Conservation (phyloP, 2,888 invertebrate genomes). For the Apamea crenata region DNA sequence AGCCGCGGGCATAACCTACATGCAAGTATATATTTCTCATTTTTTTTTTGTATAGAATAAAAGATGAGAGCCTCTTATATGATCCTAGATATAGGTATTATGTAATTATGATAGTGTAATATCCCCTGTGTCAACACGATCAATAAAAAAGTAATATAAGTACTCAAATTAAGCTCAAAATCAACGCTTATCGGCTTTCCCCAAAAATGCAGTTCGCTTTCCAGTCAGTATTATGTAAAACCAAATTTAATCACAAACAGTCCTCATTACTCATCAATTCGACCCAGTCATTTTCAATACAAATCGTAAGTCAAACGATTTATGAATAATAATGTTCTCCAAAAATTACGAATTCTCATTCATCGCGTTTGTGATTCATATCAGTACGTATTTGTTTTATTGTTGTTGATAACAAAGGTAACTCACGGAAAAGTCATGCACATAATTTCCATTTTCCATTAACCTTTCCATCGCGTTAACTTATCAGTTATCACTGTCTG, state of each 20-base stretch:
- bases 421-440: slow-evolving; percentile 12
- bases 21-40: neutral
- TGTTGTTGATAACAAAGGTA: slow-evolving; percentile 47
- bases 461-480: slow-evolving; percentile 24
- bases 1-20: neutral
- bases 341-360: slow-evolving; percentile 29
- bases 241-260: neutral
- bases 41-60: neutral
- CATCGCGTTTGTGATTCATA: slow-evolving; percentile 32
- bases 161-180: neutral
- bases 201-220: neutral
- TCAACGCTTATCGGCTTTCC: neutral
- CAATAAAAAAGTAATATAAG: neutral
- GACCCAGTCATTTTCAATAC: slow-evolving; percentile 21
- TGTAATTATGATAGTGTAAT: neutral
- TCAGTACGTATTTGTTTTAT: slow-evolving; percentile 48
- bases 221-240: slow-evolving; percentile 5
- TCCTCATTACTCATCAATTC: slow-evolving; percentile 22
- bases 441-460: slow-evolving; percentile 42
- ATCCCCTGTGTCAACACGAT: neutral
- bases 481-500: slow-evolving; percentile 10
- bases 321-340: slow-evolving; percentile 27
- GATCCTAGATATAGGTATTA: neutral
- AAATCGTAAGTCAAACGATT: slow-evolving; percentile 34
- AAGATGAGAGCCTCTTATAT: neutral